These are phyloP conservation scores for Cercocebus atys DNA, from an alignment of 2,113 vertebrate genomes.

Conservation along the genomic window DNA sequence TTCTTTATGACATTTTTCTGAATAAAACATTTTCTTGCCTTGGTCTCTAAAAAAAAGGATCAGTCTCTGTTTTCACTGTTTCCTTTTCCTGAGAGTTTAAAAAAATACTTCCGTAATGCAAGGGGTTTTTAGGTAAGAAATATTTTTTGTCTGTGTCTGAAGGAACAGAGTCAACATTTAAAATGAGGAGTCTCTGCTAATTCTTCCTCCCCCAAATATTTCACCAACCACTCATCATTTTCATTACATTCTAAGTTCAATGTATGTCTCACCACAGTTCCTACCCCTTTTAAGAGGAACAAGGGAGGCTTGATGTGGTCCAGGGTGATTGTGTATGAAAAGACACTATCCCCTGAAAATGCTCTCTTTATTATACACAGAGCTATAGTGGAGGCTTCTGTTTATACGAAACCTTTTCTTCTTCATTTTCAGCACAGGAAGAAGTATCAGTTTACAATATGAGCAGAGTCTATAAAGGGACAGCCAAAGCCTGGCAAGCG, in stretches of 20 bases:
- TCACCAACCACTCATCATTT: background rate
- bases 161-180: background rate
- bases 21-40: background rate
- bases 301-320: background rate
- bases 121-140: background rate
- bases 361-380: background rate
- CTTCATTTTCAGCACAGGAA: background rate
- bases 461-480: background rate
- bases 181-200: background rate
- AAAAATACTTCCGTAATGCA: background rate
- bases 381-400: fast-evolving
- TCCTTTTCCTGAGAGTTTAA: background rate
- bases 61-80: background rate
- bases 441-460: fast-evolving
- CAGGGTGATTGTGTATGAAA: background rate
- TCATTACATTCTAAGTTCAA: background rate
- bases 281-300: background rate
- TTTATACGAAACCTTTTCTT: background rate
- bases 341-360: fast-evolving
- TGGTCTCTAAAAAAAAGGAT: background rate
- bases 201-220: background rate
- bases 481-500: fast-evolving
- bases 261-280: fast-evolving
- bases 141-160: background rate
- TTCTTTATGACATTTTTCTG: background rate